Percentiles rank a stretch among this genome's conserved stretches.
These are phyloP conservation scores for Macroglossus sobrinus DNA, from an alignment of 2,113 vertebrate genomes.

Conservation along the genomic window DNA sequence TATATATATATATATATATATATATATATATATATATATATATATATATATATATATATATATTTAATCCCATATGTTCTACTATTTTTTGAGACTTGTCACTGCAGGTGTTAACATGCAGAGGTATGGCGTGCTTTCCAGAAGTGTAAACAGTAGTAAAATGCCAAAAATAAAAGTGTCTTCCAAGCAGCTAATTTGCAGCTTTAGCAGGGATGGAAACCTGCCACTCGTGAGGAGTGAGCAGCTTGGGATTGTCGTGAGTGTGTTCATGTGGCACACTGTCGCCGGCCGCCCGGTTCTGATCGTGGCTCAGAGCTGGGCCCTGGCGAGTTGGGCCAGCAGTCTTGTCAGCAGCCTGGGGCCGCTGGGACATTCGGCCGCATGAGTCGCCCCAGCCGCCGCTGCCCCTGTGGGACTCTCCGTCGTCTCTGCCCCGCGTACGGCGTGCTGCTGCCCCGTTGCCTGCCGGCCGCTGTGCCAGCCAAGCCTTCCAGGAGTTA, in stretches of 20 bases:
- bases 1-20: neutral
- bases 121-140: neutral
- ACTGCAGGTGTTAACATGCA: neutral
- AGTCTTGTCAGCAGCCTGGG: neutral
- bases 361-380: neutral
- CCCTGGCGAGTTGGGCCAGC: neutral
- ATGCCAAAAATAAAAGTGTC: neutral
- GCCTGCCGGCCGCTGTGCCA: neutral
- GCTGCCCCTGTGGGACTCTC: neutral
- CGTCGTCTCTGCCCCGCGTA: neutral
- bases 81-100: neutral
- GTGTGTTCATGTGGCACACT: accelerated
- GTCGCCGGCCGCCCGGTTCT: neutral
- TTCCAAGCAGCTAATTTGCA: neutral
- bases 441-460: accelerated
- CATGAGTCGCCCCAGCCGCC: neutral
- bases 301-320: neutral
- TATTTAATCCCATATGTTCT: neutral
- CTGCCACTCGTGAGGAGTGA: neutral
- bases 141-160: neutral
- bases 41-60: neutral
- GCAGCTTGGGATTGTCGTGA: accelerated
- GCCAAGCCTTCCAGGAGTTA: neutral
- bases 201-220: neutral
- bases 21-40: neutral